Evolutionary conservation across 2,888 invertebrate species (phyloP).

Genomic region (Timema podura): DNA sequence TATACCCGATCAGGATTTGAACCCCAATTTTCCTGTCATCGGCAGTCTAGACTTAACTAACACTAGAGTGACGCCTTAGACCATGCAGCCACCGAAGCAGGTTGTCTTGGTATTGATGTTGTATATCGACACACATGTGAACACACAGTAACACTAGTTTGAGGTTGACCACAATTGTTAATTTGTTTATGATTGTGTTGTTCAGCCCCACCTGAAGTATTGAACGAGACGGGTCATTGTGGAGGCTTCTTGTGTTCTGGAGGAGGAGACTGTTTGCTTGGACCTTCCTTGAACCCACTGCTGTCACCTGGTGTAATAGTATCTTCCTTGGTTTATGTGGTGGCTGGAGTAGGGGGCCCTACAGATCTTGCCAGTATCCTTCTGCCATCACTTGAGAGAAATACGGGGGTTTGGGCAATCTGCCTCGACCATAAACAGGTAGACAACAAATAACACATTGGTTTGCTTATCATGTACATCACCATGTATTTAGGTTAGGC

Average conservation of each 20-base stretch:
- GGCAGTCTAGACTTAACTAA: too few relatives aligned
- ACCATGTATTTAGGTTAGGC: too few relatives aligned
- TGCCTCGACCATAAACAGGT: conserved; percentile 74
- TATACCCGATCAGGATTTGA: too few relatives aligned
- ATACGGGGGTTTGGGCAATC: conserved; percentile 58
- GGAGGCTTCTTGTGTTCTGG: conserved; percentile 67
- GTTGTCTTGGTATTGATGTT: too few relatives aligned
- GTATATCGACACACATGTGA: too few relatives aligned
- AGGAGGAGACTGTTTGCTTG: conserved; percentile 53
- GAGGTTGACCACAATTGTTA: too few relatives aligned
- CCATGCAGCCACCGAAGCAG: too few relatives aligned
- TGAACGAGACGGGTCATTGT: conserved; percentile 45
- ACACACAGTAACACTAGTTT: too few relatives aligned
- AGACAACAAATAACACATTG: too few relatives aligned
- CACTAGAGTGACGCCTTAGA: too few relatives aligned
- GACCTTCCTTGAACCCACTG: conserved; percentile 46
- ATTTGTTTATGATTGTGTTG: neutral
- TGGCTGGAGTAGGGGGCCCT: conserved; percentile 48
- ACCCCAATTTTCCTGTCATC: too few relatives aligned
- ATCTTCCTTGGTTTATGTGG: conserved; percentile 59
- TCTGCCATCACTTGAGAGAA: conserved; percentile 45
- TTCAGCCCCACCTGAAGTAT: conserved; percentile 13
- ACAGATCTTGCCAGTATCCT: conserved; percentile 26
- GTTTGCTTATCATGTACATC: too few relatives aligned
- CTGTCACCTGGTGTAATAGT: conserved; percentile 43